Base-by-base conservation (phyloP, 2,113 vertebrate species). In the Zeus faber region DNA sequence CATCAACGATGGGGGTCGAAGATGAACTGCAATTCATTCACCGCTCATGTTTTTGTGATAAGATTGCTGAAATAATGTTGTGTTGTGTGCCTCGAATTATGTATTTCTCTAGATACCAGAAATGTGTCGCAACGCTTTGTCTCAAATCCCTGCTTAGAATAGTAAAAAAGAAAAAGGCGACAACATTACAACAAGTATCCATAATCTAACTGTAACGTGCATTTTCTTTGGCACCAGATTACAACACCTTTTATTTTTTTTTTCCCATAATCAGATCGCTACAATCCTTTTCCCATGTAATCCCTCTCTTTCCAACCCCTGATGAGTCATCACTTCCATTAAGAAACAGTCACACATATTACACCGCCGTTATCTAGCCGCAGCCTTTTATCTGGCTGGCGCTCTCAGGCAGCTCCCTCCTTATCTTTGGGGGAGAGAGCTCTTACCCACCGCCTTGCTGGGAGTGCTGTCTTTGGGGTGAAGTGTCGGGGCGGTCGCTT, bases 311-410 rank as follows among this genome's bases (percentile, higher is more conserved):
- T 25, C 52, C 22, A 41, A 20, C 13, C 33, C 23, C 51, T 3
- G 55, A 67, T 76, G 79, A 78, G 9, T 74, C 76, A 76, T 73
- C 43, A 58, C 62, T 61, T 72, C 65, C 58, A 74, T 83, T 80
- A 72, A 70, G 65, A 70, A 62, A 66, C 51, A 65, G 69, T 78
- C 77, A 61, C 60, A 78, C 59, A 70, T 44, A 70, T 78, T 70
- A 76, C 69, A 76, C 57, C 63, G 69, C 70, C 43, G 69, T 69
- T 70, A 70, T 78, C 72, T n/a, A 54, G 9, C 25, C 46, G 0
- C 1, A 27, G 58, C 52, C 62, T 67, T 74, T 79, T 74, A 80
- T 79, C 67, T 78, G 13, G 22, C 57, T 49, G 22, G 27, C 43
- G 60, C 74, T 65, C 66, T 62, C 65, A 67, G 74, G 61, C 4